Percentiles rank a stretch among this genome's conserved stretches.
phyloP scores from a whole-genome alignment of 2,797 vertebrate species.

The Sebastes matsubarae region DNA sequence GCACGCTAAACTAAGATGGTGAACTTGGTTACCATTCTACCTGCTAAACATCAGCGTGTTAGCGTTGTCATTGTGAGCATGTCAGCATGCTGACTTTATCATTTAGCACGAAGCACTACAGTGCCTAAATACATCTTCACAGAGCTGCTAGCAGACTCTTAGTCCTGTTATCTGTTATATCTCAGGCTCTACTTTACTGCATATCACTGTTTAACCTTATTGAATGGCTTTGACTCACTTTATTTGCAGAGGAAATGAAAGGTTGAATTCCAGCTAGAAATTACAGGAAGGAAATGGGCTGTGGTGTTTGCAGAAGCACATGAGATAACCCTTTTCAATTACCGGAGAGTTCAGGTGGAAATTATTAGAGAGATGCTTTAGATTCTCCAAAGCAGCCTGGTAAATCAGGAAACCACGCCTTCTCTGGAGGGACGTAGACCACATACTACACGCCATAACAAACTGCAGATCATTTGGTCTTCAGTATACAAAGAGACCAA shows the following conservation, averaged over 20 bases:
- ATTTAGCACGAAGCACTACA: background rate
- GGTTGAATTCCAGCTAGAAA: slow-evolving; percentile 8
- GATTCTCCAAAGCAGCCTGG: background rate
- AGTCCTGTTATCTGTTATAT: background rate
- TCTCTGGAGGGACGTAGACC: background rate
- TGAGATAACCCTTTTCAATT: slow-evolving; percentile 17
- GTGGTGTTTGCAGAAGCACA: slow-evolving; percentile 23
- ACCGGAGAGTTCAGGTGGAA: slow-evolving; percentile 11
- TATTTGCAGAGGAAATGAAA: slow-evolving; percentile 24
- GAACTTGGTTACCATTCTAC: background rate
- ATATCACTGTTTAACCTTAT: background rate
- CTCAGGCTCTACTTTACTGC: background rate
- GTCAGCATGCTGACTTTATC: background rate
- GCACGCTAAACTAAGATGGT: background rate
- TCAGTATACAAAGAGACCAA: background rate
- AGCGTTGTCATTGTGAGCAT: background rate
- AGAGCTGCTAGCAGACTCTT: background rate
- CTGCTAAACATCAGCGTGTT: background rate
- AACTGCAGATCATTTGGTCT: slow-evolving; percentile 23
- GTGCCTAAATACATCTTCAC: too few relatives aligned
- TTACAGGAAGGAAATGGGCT: background rate
- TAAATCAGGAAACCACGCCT: background rate
- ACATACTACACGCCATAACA: background rate
- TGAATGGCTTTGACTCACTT: background rate
- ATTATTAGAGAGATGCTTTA: slow-evolving; percentile 1